Percentiles rank a stretch among this genome's conserved stretches.
These are phyloP conservation scores for Dysidea cf. avara DNA, from an alignment of 37 sponge, comb jelly and placozoan genomes.

Conservation along the genomic window DNA sequence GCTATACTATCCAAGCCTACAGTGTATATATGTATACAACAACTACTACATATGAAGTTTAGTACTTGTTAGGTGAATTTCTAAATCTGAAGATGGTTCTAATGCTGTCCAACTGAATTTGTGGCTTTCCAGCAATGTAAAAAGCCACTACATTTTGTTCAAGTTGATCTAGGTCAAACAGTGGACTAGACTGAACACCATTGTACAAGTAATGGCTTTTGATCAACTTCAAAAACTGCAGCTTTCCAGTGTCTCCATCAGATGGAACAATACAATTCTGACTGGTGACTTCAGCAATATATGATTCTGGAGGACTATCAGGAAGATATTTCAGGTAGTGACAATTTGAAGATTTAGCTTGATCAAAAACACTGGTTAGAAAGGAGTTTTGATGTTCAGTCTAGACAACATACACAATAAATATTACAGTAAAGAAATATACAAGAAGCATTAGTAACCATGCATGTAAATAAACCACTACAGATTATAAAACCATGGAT, in stretches of 20 bases:
- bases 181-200: not conserved
- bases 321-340: constrained; percentile 18
- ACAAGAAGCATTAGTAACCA: too few relatives aligned
- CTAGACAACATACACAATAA: not conserved
- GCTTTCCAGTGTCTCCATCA: too few relatives aligned
- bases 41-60: too few relatives aligned
- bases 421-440: too few relatives aligned
- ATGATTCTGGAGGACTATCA: constrained; percentile 28
- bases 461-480: too few relatives aligned
- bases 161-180: constrained; percentile 53
- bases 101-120: constrained; percentile 19
- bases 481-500: too few relatives aligned
- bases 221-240: too few relatives aligned
- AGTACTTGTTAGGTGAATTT: constrained; percentile 4
- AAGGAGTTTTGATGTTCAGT: not conserved
- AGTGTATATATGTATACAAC: too few relatives aligned
- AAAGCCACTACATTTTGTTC: constrained; percentile 57
- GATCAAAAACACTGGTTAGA: too few relatives aligned
- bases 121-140: constrained; percentile 75
- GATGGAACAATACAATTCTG: constrained; percentile 31
- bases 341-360: too few relatives aligned
- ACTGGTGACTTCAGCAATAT: constrained; percentile 27
- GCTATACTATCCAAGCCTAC: too few relatives aligned
- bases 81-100: constrained; percentile 68
- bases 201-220: too few relatives aligned